Conservation (phyloP, 2,888 invertebrate genomes). For the Mesorhabditis sp. region DNA sequence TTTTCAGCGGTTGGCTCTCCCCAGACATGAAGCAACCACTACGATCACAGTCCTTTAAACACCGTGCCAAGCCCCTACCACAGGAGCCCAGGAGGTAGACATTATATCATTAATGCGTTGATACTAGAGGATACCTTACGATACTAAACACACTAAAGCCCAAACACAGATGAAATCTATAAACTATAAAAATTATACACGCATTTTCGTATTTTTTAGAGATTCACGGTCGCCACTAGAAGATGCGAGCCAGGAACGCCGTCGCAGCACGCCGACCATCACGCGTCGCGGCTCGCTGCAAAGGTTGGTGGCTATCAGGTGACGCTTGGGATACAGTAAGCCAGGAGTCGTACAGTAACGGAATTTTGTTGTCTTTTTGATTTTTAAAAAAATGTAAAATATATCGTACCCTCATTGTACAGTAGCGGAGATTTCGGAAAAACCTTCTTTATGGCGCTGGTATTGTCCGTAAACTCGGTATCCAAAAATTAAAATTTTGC, state of each 20-base stretch:
- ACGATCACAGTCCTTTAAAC: slow-evolving; percentile 52
- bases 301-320: slow-evolving; percentile 22
- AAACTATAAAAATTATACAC: no score
- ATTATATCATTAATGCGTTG: no score
- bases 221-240: slow-evolving; percentile 37
- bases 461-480: no score
- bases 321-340: not conserved
- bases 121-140: not conserved
- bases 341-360: not conserved
- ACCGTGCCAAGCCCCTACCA: slow-evolving; percentile 38
- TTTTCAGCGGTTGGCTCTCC: slow-evolving; percentile 5
- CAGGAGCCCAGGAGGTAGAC: no score
- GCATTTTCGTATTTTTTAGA: not conserved
- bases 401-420: no score
- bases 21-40: slow-evolving; percentile 33
- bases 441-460: no score
- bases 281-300: slow-evolving; percentile 45
- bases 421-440: no score
- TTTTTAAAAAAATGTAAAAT: slow-evolving; percentile 5
- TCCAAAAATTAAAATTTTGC: no score
- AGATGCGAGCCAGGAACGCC: slow-evolving; percentile 44
- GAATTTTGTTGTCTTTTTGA: not conserved
- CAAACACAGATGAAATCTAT: not conserved
- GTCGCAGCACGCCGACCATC: slow-evolving; percentile 52
- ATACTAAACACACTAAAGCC: not conserved